Percentiles rank a stretch among this genome's conserved stretches.
phyloP scores from a whole-genome alignment of 1,140 invertebrate genomes.

The Bombus consobrinus region DNA sequence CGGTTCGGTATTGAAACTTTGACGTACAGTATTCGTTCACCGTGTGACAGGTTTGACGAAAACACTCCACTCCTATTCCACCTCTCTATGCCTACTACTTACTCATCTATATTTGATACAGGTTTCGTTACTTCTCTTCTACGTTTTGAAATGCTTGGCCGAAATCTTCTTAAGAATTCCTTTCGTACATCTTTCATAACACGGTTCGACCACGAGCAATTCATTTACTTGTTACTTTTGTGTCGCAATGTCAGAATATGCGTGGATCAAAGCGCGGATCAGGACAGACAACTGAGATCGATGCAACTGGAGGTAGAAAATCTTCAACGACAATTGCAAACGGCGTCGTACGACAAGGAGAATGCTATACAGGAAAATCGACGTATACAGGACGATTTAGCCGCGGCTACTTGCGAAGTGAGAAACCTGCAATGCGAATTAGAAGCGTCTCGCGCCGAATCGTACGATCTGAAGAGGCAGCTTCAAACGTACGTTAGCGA shows the following conservation, averaged over 20 bases:
- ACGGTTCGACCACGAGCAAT: background rate
- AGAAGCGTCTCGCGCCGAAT: slow-evolving; percentile 85
- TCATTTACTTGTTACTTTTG: background rate
- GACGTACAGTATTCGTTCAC: background rate
- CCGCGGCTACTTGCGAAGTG: slow-evolving; percentile 81
- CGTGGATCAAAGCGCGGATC: slow-evolving; percentile 75
- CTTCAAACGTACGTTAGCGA: slow-evolving; percentile 89
- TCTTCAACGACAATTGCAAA: slow-evolving; percentile 83
- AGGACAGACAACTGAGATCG: slow-evolving; percentile 73
- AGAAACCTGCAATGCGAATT: slow-evolving; percentile 84
- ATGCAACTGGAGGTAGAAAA: slow-evolving; percentile 84
- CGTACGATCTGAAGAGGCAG: slow-evolving; percentile 87
- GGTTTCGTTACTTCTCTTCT: background rate
- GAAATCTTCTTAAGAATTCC: background rate
- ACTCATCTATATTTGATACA: background rate
- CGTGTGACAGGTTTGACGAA: background rate
- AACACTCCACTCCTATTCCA: background rate
- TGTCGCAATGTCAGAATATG: slow-evolving; percentile 65
- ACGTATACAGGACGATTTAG: slow-evolving; percentile 86
- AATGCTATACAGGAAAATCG: slow-evolving; percentile 85
- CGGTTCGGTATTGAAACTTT: slow-evolving; percentile 32
- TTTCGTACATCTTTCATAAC: background rate
- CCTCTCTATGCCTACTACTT: background rate
- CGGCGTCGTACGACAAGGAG: slow-evolving; percentile 83
- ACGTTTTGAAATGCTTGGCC: background rate